Evolutionary conservation across 2,888 invertebrate genomes (phyloP).

Genomic region (Lottia scabra): DNA sequence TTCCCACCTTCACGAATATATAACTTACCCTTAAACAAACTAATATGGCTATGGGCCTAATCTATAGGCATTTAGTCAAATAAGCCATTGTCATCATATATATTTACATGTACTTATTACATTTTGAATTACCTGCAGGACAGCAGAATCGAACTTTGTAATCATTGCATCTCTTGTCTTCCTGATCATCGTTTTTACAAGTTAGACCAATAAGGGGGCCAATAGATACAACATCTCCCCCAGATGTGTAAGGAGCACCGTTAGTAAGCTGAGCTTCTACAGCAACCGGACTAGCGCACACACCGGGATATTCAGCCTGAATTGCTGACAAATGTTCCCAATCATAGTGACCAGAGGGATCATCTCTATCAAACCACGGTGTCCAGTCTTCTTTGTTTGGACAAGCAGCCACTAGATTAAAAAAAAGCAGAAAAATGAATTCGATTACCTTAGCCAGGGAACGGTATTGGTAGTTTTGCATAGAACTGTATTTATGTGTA

Average conservation of each 20-base stretch:
- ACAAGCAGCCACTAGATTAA: no score
- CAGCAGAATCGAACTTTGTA: conserved; percentile 7
- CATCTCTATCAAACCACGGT: neutral
- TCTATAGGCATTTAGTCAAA: no score
- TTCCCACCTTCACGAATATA: no score
- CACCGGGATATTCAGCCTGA: neutral
- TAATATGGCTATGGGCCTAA: no score
- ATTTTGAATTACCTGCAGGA: neutral
- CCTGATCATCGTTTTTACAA: neutral
- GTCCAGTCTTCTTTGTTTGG: neutral
- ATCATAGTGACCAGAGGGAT: neutral
- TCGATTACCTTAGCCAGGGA: no score
- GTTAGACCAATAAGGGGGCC: neutral
- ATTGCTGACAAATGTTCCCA: neutral
- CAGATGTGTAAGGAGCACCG: neutral
- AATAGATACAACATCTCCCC: neutral
- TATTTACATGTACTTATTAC: no score
- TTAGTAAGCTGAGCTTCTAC: neutral
- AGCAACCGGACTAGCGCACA: neutral
- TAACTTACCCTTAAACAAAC: no score
- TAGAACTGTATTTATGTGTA: no score
- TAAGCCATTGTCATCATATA: no score
- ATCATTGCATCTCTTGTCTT: neutral
- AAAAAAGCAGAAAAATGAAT: no score
- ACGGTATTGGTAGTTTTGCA: no score